phyloP scores from a whole-genome alignment of 2,888 invertebrate genomes.

The Magallana nippona region DNA sequence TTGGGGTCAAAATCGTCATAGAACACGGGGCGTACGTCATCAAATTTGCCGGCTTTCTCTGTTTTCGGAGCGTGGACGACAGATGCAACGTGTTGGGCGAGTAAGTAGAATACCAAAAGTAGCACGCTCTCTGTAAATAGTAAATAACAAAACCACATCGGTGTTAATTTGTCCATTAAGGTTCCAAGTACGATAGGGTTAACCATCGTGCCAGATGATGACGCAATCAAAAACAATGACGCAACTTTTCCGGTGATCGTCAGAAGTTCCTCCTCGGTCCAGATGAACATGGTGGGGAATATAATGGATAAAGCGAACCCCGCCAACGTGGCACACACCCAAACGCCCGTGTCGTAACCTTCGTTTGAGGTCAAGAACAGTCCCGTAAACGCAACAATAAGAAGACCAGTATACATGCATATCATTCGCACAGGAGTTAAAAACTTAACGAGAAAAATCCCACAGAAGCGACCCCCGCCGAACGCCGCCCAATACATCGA shows the following conservation, averaged over 20 bases:
- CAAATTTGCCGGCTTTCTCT: not conserved
- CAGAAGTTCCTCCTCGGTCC: constrained; percentile 78
- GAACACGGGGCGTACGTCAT: constrained; percentile 32
- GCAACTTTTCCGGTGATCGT: constrained; percentile 79
- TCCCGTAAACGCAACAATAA: constrained; percentile 56
- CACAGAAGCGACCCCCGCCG: constrained; percentile 76
- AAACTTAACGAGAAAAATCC: constrained; percentile 77
- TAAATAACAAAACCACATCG: constrained; percentile 61
- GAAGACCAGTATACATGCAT: constrained; percentile 65
- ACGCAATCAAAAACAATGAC: constrained; percentile 77
- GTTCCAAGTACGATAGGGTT: constrained; percentile 75
- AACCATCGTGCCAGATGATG: constrained; percentile 78
- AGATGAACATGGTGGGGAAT: constrained; percentile 80
- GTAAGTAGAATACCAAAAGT: constrained; percentile 42
- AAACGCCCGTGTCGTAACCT: constrained; percentile 57
- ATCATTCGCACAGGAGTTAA: constrained; percentile 77
- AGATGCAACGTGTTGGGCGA: constrained; percentile 41
- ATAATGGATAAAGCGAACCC: constrained; percentile 80
- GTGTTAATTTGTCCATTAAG: constrained; percentile 57
- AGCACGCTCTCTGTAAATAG: constrained; percentile 49
- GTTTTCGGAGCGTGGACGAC: constrained; percentile 33
- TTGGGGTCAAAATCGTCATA: constrained; percentile 30
- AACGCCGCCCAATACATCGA: constrained; percentile 80
- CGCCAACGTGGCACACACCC: constrained; percentile 75
- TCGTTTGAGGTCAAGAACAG: constrained; percentile 52